Evolutionary conservation across 2,888 invertebrate species (phyloP).

Genomic region (Zelleria hepariella): DNA sequence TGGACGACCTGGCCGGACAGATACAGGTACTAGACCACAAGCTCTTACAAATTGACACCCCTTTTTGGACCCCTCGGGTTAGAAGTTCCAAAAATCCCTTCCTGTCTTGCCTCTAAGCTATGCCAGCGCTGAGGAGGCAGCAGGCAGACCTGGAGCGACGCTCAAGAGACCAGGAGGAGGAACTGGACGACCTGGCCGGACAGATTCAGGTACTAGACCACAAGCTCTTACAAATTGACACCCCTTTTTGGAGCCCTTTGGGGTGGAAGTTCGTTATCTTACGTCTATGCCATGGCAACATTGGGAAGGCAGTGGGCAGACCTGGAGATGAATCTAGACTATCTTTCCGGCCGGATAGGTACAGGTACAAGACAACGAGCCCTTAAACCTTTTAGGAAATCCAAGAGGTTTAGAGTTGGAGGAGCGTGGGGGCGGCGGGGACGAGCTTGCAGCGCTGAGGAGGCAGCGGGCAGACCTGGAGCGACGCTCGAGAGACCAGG

Average conservation of each 20-base stretch:
- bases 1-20: not conserved
- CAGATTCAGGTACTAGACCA: not conserved
- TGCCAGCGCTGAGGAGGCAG: slow-evolving; percentile 84
- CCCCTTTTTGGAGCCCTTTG: no score
- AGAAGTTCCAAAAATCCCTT: no score
- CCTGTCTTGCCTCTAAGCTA: no score
- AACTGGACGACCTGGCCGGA: not conserved
- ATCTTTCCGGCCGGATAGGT: not conserved
- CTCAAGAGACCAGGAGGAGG: slow-evolving; percentile 62
- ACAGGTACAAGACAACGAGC: not conserved
- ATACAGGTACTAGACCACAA: no score
- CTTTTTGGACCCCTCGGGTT: no score
- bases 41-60: not conserved
- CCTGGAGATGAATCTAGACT: slow-evolving; percentile 60
- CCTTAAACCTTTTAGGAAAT: no score
- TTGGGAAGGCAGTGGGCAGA: slow-evolving; percentile 89
- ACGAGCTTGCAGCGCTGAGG: slow-evolving; percentile 86
- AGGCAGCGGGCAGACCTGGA: slow-evolving; percentile 90
- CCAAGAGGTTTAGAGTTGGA: slow-evolving; percentile 87
- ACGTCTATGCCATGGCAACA: no score
- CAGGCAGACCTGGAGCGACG: slow-evolving; percentile 91
- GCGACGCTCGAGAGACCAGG: slow-evolving; percentile 81
- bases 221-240: not conserved
- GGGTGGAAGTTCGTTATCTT: no score
- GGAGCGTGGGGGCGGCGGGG: slow-evolving; percentile 88